phyloP scores from a whole-genome alignment of 2,888 invertebrate genomes.

The Thymelicus acteon region DNA sequence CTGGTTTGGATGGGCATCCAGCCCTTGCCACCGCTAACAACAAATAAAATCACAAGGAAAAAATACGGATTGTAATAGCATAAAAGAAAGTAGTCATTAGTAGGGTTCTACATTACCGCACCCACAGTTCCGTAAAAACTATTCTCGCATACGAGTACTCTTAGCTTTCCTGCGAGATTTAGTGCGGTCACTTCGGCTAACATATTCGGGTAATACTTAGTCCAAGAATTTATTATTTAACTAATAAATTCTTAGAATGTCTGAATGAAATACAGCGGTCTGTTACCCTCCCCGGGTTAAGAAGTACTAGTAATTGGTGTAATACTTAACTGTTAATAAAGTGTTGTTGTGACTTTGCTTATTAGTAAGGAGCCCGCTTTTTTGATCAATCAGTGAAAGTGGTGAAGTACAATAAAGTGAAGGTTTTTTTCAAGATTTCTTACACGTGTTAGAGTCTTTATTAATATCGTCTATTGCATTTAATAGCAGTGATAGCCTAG shows the following conservation, averaged over 20 bases:
- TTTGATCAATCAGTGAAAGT: too few species aligned
- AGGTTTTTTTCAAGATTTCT: too few species aligned
- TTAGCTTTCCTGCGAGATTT: slow-evolving; percentile 42
- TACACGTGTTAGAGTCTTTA: too few species aligned
- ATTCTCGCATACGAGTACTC: slow-evolving; percentile 37
- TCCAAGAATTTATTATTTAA: slow-evolving; percentile 39
- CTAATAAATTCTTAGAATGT: slow-evolving; percentile 41
- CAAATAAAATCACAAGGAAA: neutral
- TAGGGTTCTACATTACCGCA: slow-evolving; percentile 25
- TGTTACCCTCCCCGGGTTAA: neutral
- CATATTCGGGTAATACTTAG: slow-evolving; percentile 37
- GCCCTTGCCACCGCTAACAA: too few species aligned
- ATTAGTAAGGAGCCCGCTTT: too few species aligned
- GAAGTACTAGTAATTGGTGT: slow-evolving; percentile 10
- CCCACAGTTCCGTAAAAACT: slow-evolving; percentile 41
- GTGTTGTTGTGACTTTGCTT: neutral
- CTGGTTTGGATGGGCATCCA: too few species aligned
- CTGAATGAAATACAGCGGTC: slow-evolving; percentile 31
- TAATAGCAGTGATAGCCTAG: too few species aligned
- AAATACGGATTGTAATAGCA: neutral
- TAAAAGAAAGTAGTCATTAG: neutral
- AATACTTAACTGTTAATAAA: slow-evolving; percentile 4
- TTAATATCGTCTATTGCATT: too few species aligned
- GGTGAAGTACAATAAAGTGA: too few species aligned
- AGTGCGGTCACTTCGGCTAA: slow-evolving; percentile 42